Base-by-base conservation (phyloP, 2,797 vertebrate species). In the Neosalanx taihuensis region DNA sequence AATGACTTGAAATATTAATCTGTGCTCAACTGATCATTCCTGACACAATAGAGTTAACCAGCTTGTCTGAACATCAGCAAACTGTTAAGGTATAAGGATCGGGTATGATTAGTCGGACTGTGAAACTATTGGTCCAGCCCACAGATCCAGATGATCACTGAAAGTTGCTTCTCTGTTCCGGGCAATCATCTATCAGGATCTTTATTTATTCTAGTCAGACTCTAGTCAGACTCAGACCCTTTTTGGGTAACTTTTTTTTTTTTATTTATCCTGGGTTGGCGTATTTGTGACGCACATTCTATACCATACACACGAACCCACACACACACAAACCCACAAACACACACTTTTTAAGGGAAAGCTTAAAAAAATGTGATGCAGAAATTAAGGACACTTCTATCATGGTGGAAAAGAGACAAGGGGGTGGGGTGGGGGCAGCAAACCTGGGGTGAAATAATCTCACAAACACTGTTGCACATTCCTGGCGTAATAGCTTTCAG, bases 381-480 rank as follows among this genome's bases (percentile, higher is more conserved):
- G 7, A 13, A 46, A 46, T 12, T 46, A 73, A 81, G 71, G 71
- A 35, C 64, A 72, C 72, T 70, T 67, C 49, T 73, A 59, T 73
- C 51, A 17, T n/a, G 37, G 37, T 41, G 37, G 37, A 13, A 10
- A 3, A 6, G 37, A 12, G 37, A 9, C 37, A 41, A 15, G 51
- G 17, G 51, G 18, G 13, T 13, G 17, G 51, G 49, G 49, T 10
- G 49, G 49, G 49, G 15, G 4, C 7, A 10, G 41, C 1, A 46
- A 46, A 46, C 41, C 51, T 56, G 51, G 51, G 51, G 51, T 17
- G 51, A 56, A 56, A 56, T 56, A n/a, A 17, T 56, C 15, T 17
- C 4, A 7, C 15, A 56, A 56, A 56, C 51, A 6, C 51, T 6
- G 3, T n/a, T 12, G 2, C 10, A 46, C 41, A 13, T 12, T 46